These are phyloP conservation scores for Acanthisitta chloris DNA, from an alignment of 2,113 vertebrate genomes.

Conservation along the genomic window DNA sequence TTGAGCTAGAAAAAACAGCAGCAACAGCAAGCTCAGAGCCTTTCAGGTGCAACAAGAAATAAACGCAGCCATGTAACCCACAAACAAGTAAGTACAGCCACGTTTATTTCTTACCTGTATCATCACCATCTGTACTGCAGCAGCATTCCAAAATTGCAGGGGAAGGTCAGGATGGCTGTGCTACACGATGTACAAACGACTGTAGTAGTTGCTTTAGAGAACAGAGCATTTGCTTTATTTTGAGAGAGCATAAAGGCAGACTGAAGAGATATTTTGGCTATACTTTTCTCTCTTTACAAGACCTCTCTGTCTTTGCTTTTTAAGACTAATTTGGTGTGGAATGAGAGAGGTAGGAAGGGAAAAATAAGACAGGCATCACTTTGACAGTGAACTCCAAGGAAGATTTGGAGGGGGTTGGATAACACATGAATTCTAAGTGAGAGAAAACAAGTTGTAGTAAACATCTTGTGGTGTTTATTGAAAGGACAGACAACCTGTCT, in stretches of 20 bases:
- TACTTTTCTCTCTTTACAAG: neutral
- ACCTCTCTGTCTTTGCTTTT: neutral
- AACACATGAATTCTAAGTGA: neutral
- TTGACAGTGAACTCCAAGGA: neutral
- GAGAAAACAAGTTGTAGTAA: neutral
- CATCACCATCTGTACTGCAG: neutral
- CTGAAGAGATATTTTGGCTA: neutral
- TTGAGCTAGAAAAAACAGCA: neutral
- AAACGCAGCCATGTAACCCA: neutral
- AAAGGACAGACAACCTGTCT: neutral
- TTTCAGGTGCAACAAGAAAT: neutral
- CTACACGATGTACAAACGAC: too few relatives aligned
- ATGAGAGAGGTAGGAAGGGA: neutral
- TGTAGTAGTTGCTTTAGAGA: neutral
- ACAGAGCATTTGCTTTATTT: fast-evolving
- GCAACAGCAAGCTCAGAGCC: neutral
- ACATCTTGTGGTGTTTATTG: neutral
- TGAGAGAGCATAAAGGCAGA: neutral
- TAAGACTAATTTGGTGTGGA: neutral
- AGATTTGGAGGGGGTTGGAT: neutral
- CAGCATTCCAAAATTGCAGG: neutral
- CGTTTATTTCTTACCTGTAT: neutral
- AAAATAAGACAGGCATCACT: neutral
- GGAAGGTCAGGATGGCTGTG: neutral
- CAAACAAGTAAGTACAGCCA: neutral